Base-by-base conservation (phyloP, 2,113 vertebrate genomes). In the Globicephala melas region DNA sequence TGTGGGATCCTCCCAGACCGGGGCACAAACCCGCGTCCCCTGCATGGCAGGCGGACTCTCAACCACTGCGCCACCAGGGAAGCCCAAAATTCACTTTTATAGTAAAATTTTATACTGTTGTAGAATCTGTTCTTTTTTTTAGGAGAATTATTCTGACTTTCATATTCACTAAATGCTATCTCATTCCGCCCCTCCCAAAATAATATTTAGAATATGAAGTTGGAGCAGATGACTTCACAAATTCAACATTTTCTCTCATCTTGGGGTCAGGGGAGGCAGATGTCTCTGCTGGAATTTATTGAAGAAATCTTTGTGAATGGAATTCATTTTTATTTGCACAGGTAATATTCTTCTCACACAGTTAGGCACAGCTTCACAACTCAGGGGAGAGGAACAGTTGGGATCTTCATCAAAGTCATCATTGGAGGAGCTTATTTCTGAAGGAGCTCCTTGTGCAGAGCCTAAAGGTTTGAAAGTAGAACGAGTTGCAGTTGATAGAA, bases 401-500 rank as follows among this genome's bases (percentile, higher is more conserved):
- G 65, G 10, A 38, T 94, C 95, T 95, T 84, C 97, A 74, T 95
- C 84, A 71, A 97, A 91, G 89, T 96, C 92, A 97, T 71, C 98
- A 38, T 38, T 58, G 36, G 53, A 81, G 76, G 33, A 55, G 53
- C 53, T 58, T 26, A 26, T 81, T 81, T 58, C 53, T 81, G 77
- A 81, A 38, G n/a, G n/a, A 58, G 12, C 14, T 21, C 77, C 77
- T 81, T 17, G n/a, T 26, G 21, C 53, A 36, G 53, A 81, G 36
- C 55, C 77, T 81, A 26, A 26, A 38, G 21, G 9, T n/a, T 58
- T 81, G 53, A 81, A 81, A 81, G 77, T 26, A 58, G 53, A 36
- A 36, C 0, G 12, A n/a, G 53, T 36, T 80, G 77, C 53, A 58
- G 1, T 38, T 81, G 77, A 58, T 55, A n/a, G 53, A 63, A 88